Conservation (phyloP, 2,888 invertebrate species). For the Psococerastis gibbosa region DNA sequence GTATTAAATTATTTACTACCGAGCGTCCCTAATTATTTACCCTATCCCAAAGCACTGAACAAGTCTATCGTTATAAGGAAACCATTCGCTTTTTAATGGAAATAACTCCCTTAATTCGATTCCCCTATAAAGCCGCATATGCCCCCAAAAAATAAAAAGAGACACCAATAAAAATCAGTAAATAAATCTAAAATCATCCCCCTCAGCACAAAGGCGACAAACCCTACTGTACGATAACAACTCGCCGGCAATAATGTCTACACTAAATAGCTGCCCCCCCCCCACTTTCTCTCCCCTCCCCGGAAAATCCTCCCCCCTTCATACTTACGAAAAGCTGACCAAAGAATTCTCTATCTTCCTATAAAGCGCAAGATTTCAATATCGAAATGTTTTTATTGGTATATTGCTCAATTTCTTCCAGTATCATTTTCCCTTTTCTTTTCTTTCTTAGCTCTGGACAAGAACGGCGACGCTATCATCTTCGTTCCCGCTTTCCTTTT, state of each 20-base stretch:
- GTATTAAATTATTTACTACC: too few species aligned
- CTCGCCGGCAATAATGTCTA: constrained; percentile 4
- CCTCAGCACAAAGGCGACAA: constrained; percentile 9
- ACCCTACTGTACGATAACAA: constrained; percentile 2
- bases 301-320: neutral
- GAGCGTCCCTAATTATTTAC: too few species aligned
- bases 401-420: neutral
- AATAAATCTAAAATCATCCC: too few species aligned
- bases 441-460: neutral
- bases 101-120: too few species aligned
- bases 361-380: constrained; percentile 11
- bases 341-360: constrained; percentile 3
- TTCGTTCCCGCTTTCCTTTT: neutral
- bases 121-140: too few species aligned
- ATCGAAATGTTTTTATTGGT: constrained; percentile 10
- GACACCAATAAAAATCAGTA: too few species aligned
- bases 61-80: too few species aligned
- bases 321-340: constrained; percentile 1
- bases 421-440: neutral
- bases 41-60: too few species aligned
- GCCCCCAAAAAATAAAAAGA: too few species aligned
- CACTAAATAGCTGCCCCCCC: constrained; percentile 3
- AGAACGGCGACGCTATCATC: too few species aligned
- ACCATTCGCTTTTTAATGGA: too few species aligned
- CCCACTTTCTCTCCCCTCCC: neutral